These are phyloP conservation scores for Ctena decussata DNA, from an alignment of 2,888 invertebrate species.

Conservation along the genomic window DNA sequence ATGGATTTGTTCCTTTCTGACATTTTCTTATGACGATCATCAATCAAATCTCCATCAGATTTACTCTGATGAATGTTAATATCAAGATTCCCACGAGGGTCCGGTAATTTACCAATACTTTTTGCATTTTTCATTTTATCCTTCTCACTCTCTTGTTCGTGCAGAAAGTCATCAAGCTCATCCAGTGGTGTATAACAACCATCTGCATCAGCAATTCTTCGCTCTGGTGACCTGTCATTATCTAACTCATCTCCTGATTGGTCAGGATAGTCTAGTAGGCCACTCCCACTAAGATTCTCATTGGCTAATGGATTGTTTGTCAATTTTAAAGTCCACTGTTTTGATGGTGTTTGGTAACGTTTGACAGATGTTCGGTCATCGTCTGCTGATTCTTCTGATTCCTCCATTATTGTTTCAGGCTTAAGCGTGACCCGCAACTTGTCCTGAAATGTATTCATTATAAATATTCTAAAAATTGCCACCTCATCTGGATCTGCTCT, in stretches of 20 bases:
- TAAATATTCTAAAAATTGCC: no score
- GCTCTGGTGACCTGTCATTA: slow-evolving; percentile 58
- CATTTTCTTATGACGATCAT: slow-evolving; percentile 44
- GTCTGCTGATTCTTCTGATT: slow-evolving; percentile 68
- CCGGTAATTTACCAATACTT: slow-evolving; percentile 49
- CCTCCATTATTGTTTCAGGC: slow-evolving; percentile 64
- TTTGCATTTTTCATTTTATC: slow-evolving; percentile 36
- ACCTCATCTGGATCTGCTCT: no score
- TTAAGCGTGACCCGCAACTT: slow-evolving; percentile 50
- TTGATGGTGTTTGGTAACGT: background rate
- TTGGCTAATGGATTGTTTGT: slow-evolving; percentile 19
- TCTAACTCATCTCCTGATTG: slow-evolving; percentile 58
- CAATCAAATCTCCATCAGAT: slow-evolving; percentile 60
- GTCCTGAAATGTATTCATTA: slow-evolving; percentile 28
- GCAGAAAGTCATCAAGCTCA: slow-evolving; percentile 53
- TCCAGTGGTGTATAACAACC: slow-evolving; percentile 62
- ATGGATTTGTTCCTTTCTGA: slow-evolving; percentile 60
- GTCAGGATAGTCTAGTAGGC: slow-evolving; percentile 55
- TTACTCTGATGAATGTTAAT: slow-evolving; percentile 63
- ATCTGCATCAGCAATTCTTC: slow-evolving; percentile 57
- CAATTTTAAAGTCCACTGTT: slow-evolving; percentile 29
- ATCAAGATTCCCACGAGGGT: slow-evolving; percentile 59
- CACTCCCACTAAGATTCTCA: slow-evolving; percentile 53
- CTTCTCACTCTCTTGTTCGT: slow-evolving; percentile 24
- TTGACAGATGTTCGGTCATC: slow-evolving; percentile 69